phyloP scores from a whole-genome alignment of 2,888 invertebrate species.

The Eurois occulta region DNA sequence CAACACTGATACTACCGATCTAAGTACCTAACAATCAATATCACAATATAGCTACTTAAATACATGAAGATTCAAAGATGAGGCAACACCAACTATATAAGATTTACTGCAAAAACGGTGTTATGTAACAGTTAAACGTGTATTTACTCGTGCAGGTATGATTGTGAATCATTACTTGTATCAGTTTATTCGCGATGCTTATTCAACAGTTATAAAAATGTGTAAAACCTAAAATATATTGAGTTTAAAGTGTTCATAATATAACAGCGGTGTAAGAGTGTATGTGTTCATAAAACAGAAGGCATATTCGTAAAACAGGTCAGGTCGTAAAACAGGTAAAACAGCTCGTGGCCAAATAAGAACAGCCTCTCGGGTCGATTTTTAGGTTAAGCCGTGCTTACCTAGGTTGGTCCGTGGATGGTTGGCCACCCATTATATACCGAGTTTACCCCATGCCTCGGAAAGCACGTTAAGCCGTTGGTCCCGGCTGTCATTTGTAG shows the following conservation, averaged over 20 bases:
- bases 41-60: slow-evolving; percentile 86
- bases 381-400: too few relatives aligned
- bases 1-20: slow-evolving; percentile 74
- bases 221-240: slow-evolving; percentile 13
- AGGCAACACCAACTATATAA: slow-evolving; percentile 76
- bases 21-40: slow-evolving; percentile 84
- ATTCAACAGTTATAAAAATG: slow-evolving; percentile 21
- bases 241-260: slow-evolving; percentile 4
- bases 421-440: too few relatives aligned
- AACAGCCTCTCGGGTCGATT: too few relatives aligned
- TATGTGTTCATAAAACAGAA: not conserved
- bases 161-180: slow-evolving; percentile 43
- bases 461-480: too few relatives aligned
- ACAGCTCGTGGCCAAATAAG: too few relatives aligned
- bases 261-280: not conserved
- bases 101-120: slow-evolving; percentile 68
- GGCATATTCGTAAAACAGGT: not conserved
- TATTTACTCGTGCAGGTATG: slow-evolving; percentile 43
- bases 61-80: slow-evolving; percentile 78
- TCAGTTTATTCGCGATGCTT: slow-evolving; percentile 27
- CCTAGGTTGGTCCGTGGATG: too few relatives aligned
- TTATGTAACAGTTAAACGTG: slow-evolving; percentile 63
- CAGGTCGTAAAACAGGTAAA: too few relatives aligned
- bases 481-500: too few relatives aligned
- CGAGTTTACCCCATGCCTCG: too few relatives aligned